Percentiles rank a stretch among this genome's conserved stretches.
Evolutionary conservation across 2,113 vertebrate genomes (phyloP).

Genomic region (Cnemophilus loriae): DNA sequence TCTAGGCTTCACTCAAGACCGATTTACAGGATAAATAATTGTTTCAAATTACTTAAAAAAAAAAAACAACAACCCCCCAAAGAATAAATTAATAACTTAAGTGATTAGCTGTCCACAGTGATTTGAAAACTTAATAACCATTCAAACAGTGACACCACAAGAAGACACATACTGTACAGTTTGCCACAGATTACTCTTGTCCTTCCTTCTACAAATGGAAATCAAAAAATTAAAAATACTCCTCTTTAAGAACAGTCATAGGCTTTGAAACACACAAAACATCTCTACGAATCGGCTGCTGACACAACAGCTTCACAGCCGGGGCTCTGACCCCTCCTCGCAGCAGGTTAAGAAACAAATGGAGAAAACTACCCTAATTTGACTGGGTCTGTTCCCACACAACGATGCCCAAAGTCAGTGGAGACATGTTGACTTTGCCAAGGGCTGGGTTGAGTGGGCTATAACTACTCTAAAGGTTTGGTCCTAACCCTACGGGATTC

Average conservation of each 20-base stretch:
- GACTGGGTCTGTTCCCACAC: background rate
- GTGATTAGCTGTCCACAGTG: conserved; percentile 86
- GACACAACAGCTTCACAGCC: background rate
- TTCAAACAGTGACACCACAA: conserved; percentile 68
- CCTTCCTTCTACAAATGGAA: conserved; percentile 55
- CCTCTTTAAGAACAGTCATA: conserved; percentile 39
- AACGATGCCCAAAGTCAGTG: background rate
- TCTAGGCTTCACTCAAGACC: conserved; percentile 51
- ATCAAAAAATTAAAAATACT: background rate
- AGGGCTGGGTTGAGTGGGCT: background rate
- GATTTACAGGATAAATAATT: conserved; percentile 76
- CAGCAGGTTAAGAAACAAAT: conserved; percentile 20
- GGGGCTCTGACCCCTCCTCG: background rate
- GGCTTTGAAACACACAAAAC: conserved; percentile 50
- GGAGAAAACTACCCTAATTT: conserved; percentile 4
- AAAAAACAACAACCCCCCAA: conserved; percentile 39
- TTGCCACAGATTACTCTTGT: conserved; percentile 53
- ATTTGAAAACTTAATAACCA: conserved; percentile 79
- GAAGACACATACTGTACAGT: conserved; percentile 64
- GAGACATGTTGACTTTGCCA: background rate
- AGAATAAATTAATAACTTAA: conserved; percentile 99
- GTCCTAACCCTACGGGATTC: conserved; percentile 5
- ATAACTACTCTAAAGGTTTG: conserved; percentile 43
- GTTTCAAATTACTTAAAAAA: conserved; percentile 64
- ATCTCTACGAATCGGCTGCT: background rate